Conservation (phyloP, 2,888 invertebrate genomes). For the Drosophila pegasa region DNA sequence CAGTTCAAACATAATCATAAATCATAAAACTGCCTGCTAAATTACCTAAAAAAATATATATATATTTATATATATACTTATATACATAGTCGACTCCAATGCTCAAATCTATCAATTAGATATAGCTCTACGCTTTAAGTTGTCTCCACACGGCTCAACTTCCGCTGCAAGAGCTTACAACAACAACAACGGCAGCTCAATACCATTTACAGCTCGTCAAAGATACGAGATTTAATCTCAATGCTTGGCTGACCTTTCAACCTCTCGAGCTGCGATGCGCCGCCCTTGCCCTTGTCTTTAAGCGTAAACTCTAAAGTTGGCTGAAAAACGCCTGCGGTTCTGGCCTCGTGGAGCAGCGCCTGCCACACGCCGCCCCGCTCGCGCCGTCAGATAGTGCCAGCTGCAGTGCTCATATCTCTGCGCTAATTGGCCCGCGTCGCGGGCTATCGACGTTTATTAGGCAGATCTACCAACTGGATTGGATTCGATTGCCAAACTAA, state of each 20-base stretch:
- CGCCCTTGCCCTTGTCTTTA: slow-evolving; percentile 69
- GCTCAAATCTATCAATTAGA: neutral
- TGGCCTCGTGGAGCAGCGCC: slow-evolving; percentile 13
- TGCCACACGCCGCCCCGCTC: slow-evolving; percentile 14
- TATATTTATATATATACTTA: too few species aligned
- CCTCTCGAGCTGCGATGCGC: neutral
- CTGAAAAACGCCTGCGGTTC: slow-evolving; percentile 36
- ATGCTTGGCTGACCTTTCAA: slow-evolving; percentile 44
- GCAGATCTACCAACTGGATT: slow-evolving; percentile 30
- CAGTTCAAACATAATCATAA: neutral
- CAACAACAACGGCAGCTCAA: neutral
- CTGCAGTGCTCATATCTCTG: slow-evolving; percentile 27
- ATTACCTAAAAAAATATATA: neutral
- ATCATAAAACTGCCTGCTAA: neutral
- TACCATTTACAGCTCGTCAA: slow-evolving; percentile 2
- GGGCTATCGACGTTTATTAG: slow-evolving; percentile 27
- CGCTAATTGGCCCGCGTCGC: slow-evolving; percentile 57
- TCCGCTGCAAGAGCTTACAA: slow-evolving; percentile 6
- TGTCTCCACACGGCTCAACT: neutral
- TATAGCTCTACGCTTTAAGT: neutral
- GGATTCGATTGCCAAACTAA: slow-evolving; percentile 34
- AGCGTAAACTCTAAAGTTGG: neutral
- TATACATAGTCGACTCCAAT: neutral
- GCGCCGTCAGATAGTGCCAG: slow-evolving; percentile 31
- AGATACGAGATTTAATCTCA: slow-evolving; percentile 25